Conservation (phyloP, 2,797 vertebrate species). For the Nannoperca obscura region DNA sequence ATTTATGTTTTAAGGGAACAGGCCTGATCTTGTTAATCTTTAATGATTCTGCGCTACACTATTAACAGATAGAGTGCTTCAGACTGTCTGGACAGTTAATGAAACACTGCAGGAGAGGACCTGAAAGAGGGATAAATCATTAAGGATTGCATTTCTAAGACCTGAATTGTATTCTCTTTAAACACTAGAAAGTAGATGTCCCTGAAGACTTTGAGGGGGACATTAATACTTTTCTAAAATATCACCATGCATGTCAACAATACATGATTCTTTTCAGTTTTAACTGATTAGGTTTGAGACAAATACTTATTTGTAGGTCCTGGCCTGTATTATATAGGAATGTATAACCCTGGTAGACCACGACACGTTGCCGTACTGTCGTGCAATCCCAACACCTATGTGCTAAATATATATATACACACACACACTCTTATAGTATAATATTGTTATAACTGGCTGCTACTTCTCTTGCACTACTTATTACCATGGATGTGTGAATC, state of each 20-base stretch:
- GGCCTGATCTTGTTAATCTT: constrained; percentile 28
- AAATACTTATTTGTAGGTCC: neutral
- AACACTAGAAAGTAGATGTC: neutral
- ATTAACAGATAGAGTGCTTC: constrained; percentile 4
- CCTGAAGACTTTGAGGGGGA: neutral
- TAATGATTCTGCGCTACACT: neutral
- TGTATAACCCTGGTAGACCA: no score
- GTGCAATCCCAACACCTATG: no score
- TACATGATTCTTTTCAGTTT: neutral
- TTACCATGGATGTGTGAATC: no score
- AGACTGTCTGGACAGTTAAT: constrained; percentile 5
- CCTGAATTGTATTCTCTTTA: neutral
- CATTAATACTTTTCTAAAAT: neutral
- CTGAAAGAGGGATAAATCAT: neutral
- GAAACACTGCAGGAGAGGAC: neutral
- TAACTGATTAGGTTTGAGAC: neutral
- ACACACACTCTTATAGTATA: no score
- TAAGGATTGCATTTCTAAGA: neutral
- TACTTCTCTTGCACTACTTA: no score
- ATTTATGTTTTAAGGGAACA: neutral
- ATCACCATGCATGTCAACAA: neutral
- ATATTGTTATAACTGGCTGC: no score
- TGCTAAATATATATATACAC: no score
- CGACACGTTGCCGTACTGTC: no score
- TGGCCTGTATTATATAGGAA: neutral